Evolutionary conservation across 1,140 invertebrate genomes (phyloP).

Genomic region (Brachionus calyciflorus): DNA sequence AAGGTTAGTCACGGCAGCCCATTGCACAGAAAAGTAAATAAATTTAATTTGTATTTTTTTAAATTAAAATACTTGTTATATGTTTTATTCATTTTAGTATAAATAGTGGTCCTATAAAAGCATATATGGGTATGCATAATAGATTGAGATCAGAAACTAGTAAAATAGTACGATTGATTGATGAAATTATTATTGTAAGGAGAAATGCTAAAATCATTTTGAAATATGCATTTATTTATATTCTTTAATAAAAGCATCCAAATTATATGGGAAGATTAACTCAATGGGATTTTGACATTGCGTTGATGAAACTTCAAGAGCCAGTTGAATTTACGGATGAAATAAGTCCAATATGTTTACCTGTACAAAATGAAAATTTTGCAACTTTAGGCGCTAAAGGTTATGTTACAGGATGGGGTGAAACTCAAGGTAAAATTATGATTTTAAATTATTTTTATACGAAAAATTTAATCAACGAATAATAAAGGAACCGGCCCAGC

Average conservation of each 20-base stretch:
- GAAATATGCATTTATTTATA: too few species aligned
- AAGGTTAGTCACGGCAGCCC: conserved; percentile 32
- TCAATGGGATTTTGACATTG: conserved; percentile 65
- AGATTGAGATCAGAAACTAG: conserved; percentile 35
- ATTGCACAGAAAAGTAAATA: conserved; percentile 45
- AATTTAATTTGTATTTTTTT: background rate
- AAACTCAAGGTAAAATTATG: conserved; percentile 17
- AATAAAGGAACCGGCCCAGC: conserved; percentile 33
- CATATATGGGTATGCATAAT: conserved; percentile 43
- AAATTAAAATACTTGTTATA: background rate
- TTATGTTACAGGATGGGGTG: conserved; percentile 47
- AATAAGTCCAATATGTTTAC: conserved; percentile 50
- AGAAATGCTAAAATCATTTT: too few species aligned
- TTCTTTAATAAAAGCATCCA: too few species aligned
- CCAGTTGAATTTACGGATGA: conserved; percentile 47
- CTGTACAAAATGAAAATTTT: conserved; percentile 14
- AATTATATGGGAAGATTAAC: conserved; percentile 46
- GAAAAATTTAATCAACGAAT: too few species aligned
- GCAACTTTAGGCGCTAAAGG: conserved; percentile 36
- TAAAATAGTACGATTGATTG: background rate
- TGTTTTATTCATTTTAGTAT: background rate
- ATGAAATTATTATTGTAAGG: conserved; percentile 26
- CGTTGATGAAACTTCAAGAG: conserved; percentile 48
- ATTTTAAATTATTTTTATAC: background rate
- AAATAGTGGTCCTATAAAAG: conserved; percentile 26